These are phyloP conservation scores for Drosophila merina DNA, from an alignment of 2,888 invertebrate species.

Conservation along the genomic window DNA sequence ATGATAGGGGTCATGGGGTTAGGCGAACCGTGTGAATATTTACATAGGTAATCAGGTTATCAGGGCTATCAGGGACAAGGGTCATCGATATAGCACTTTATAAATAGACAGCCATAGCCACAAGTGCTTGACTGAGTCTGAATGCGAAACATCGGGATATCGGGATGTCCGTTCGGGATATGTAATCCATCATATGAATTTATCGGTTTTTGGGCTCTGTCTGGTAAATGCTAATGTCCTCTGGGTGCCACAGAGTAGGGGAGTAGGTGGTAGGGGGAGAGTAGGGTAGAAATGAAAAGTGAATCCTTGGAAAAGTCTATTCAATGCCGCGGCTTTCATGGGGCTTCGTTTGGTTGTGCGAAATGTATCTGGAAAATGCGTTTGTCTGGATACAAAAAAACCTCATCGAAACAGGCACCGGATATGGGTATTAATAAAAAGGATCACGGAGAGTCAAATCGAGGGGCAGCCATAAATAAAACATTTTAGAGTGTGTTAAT, in stretches of 20 bases:
- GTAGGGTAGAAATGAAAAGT: neutral
- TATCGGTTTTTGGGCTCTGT: neutral
- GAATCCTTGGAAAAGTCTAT: constrained; percentile 31
- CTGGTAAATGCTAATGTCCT: constrained; percentile 28
- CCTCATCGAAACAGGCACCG: constrained; percentile 39
- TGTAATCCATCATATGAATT: neutral
- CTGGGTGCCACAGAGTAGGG: too few relatives aligned
- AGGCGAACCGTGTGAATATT: constrained; percentile 43
- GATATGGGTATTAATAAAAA: constrained; percentile 9
- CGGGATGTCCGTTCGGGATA: neutral
- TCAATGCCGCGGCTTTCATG: constrained; percentile 39
- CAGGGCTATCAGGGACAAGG: constrained; percentile 26
- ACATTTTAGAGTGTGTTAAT: too few relatives aligned
- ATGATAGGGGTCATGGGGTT: constrained; percentile 53
- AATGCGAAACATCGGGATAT: constrained; percentile 1
- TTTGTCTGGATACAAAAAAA: constrained; percentile 17
- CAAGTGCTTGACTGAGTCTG: constrained; percentile 46
- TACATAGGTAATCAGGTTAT: constrained; percentile 33
- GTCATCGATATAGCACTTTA: constrained; percentile 37
- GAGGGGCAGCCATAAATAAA: too few relatives aligned
- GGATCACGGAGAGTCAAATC: neutral
- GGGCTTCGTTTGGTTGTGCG: constrained; percentile 37
- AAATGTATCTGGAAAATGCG: neutral
- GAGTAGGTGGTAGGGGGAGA: neutral
- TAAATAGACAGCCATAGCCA: constrained; percentile 68